Base-by-base conservation (phyloP, 2,113 vertebrate species). In the Columba livia region DNA sequence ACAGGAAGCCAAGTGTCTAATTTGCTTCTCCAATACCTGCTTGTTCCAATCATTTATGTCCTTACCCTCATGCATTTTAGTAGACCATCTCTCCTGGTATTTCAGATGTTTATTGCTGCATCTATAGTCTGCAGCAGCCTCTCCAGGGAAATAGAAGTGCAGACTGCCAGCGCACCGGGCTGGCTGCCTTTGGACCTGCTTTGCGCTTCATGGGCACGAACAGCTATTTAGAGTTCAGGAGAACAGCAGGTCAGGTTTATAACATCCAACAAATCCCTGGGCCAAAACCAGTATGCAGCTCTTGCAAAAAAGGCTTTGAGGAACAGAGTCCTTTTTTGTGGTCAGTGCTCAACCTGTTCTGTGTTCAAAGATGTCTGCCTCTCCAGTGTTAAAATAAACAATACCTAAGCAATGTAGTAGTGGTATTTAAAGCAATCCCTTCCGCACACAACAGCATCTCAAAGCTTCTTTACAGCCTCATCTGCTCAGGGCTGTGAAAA, bases 1-100 rank as follows among this genome's bases (percentile, higher is more conserved):
- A 86, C 92, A 80, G 93, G 97, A 97, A 96, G 93, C 92, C 79
- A 92, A 94, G 79, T 90, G 84, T 92, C 95, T 94, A 92, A 96
- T 97, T 97, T 96, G 81, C 89, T 92, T 72, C 93, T 96, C 64
- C 62, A 80, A 34, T 95, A 97, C 94, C 95, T 97, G 88, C 90
- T 77, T 92, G 70, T 82, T 89, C 64, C 74, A 69, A 78, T 87
- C 95, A 80, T 94, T 94, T 95, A 85, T 53, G 80, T 66, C 78
- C 47, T 85, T 48, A 69, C 26, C 65, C 67, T 80, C 38, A 2
- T 36, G 62, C 71, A 62, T 92, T 93, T 96, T 75, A 88, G 84
- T 11, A 70, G 80, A 83, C 42, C 20, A 9, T 44, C 85, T 86
- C 92, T 95, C 62, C 67, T 89, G 90, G 77, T 72, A 54, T 74